A percentile compares a stretch with the other conserved stretches of the same genome.
These are phyloP conservation scores for Halcyon leucocephala DNA, from an alignment of 2,797 vertebrate species.

Conservation along the genomic window DNA sequence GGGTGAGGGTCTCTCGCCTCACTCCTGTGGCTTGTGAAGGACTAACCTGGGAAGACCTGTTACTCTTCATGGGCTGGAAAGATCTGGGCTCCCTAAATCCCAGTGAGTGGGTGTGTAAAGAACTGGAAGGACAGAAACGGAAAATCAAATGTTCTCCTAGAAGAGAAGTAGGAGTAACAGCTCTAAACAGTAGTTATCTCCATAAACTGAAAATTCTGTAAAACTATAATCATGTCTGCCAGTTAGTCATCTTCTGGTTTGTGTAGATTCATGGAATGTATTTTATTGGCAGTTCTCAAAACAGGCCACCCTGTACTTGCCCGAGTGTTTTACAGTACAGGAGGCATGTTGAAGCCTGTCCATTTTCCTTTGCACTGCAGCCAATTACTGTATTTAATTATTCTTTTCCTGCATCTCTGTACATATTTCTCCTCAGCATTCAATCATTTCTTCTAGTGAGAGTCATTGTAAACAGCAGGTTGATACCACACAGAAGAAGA, in stretches of 20 bases:
- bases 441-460: not conserved
- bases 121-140: not conserved
- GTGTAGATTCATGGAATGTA: slow-evolving; percentile 29
- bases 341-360: slow-evolving; percentile 34
- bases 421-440: not conserved
- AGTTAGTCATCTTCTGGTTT: slow-evolving; percentile 17
- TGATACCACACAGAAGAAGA: not conserved
- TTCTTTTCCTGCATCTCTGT: slow-evolving; percentile 4
- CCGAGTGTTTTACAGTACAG: slow-evolving; percentile 24
- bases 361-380: not conserved
- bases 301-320: slow-evolving; percentile 24
- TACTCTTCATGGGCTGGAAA: not conserved
- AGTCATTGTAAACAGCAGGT: not conserved
- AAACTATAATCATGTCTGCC: not conserved
- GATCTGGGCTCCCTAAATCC: not conserved
- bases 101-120: not conserved
- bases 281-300: slow-evolving; percentile 56
- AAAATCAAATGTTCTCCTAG: not conserved
- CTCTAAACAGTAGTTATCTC: not conserved
- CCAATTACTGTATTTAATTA: slow-evolving; percentile 22
- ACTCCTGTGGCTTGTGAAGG: not conserved
- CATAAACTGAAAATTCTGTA: not conserved
- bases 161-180: not conserved
- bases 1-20: not conserved
- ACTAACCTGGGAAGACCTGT: not conserved